Evolutionary conservation across 2,797 vertebrate species (phyloP), one percentile per base, ranked within the genome.

Genomic region (Clarias fuscus): DNA sequence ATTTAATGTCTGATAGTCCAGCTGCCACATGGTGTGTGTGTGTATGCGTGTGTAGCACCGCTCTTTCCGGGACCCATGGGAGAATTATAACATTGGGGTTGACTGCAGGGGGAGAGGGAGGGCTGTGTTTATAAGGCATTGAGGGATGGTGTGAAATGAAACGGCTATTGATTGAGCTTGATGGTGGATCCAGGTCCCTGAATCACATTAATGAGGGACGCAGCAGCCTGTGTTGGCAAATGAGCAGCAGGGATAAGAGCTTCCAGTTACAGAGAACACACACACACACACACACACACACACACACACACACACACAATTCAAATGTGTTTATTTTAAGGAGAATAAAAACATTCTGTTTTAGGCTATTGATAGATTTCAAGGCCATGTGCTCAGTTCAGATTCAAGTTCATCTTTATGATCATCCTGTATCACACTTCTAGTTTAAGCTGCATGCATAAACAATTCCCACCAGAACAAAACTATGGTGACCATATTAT

Each of bases 81-180:
- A 92, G 86, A 90, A 75, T 77, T 75, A 80, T 89, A 88, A 90
- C 88, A 84, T 83, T 89, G 88, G 88, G 87, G 89, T 92, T 92
- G 92, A 92, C 91, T 89, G 79, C 92, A 92, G 91, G 88, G 87
- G 90, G 91, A 92, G 84, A 89, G 83, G 86, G 88, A 91, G 90
- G 89, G 92, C 90, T 92, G 89, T 93, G 93, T 94, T 95, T 95
- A 94, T 95, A 92, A 92, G 93, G 93, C 90, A 91, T 91, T 94
- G 93, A 94, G 93, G 94, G 93, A 95, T 94, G 93, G 93, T 93
- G 93, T 94, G 92, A 90, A 95, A 95, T 95, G 94, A 96, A 96
- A 95, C 93, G 92, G 92, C 93, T 95, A 95, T 96, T 95, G 95
- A 96, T 95, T 93, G 93, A 90, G 88, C 93, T 90, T 93, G 94